phyloP scores from a whole-genome alignment of 2,797 vertebrate genomes.

The Novumbra hubbsi region DNA sequence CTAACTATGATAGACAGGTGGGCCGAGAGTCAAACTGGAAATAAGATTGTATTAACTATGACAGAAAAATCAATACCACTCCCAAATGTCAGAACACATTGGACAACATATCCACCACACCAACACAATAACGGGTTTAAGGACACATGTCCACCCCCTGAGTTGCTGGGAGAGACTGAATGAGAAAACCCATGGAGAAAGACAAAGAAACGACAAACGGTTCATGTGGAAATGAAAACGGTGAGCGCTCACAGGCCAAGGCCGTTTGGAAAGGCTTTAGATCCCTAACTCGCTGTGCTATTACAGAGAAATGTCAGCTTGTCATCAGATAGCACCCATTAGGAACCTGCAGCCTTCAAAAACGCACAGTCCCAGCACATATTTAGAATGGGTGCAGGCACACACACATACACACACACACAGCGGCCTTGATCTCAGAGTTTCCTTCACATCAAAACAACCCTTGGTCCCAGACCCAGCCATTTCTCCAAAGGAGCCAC shows the following conservation, averaged over 20 bases:
- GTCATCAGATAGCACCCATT: slow-evolving; percentile 75
- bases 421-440: slow-evolving; percentile 53
- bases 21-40: not conserved
- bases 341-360: slow-evolving; percentile 73
- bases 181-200: not conserved
- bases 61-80: not conserved
- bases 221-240: slow-evolving; percentile 11
- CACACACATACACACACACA: slow-evolving; percentile 42
- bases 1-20: not conserved
- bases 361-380: slow-evolving; percentile 52
- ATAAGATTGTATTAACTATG: not conserved
- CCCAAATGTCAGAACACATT: not conserved
- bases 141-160: not conserved
- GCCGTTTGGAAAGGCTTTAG: slow-evolving; percentile 70
- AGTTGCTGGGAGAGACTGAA: slow-evolving; percentile 7
- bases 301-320: slow-evolving; percentile 73
- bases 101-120: not conserved
- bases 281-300: slow-evolving; percentile 77
- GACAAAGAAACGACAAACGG: slow-evolving; percentile 18
- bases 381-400: slow-evolving; percentile 42
- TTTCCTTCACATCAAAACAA: slow-evolving; percentile 55
- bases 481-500: slow-evolving; percentile 58
- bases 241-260: slow-evolving; percentile 9
- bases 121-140: not conserved
- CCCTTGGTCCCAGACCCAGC: slow-evolving; percentile 32